Base-by-base conservation (phyloP, 2,797 vertebrate species). In the Schizopygopsis malacanthus region DNA sequence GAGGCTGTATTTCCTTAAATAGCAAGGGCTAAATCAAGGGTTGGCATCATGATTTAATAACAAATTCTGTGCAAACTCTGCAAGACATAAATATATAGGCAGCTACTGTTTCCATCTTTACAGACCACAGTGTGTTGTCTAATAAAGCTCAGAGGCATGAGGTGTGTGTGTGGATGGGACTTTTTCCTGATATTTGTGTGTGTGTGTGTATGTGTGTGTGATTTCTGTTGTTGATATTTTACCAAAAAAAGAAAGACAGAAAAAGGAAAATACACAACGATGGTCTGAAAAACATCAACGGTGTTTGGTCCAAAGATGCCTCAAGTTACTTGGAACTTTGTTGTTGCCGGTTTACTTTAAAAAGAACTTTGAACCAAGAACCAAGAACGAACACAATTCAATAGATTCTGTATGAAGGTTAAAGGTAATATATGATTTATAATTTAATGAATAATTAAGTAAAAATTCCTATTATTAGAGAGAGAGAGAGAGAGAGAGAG, bases 281-380 rank as follows among this genome's bases (percentile, higher is more conserved):
- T 78, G 20, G 20, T 41, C 52, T 78, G 75, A n/a, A 22, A 1
- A 6, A 61, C n/a, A 45, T 25, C 16, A 28, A n/a, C 28, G n/a
- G 25, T 3, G 9, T 63, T 63, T 79, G n/a, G 54, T 59, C 76
- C 37, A 78, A 79, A 45, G 13, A 9, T 41, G n/a, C 39, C 15
- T 79, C 61, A 4, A 77, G 20, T 77, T 77, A 77, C 20, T 28
- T 61, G n/a, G 39, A 59, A 43, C 37, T n/a, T 45, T 5, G 41
- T 28, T 61, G 22, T 59, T 78, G 76, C 28, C 13, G 50, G 43
- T 79, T 63, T 11, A 28, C 13, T 8, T 16, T 1, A 25, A 76
- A 76, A 76, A 54, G 33, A 25, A 1, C 11, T 79, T n/a, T 79
- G 76, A n/a, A n/a, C n/a, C n/a, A n/a, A n/a, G n/a, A n/a, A n/a